Percentiles rank a stretch among this genome's conserved stretches.
Conservation (phyloP, 2,113 vertebrate genomes). For the Mustela lutreola region DNA sequence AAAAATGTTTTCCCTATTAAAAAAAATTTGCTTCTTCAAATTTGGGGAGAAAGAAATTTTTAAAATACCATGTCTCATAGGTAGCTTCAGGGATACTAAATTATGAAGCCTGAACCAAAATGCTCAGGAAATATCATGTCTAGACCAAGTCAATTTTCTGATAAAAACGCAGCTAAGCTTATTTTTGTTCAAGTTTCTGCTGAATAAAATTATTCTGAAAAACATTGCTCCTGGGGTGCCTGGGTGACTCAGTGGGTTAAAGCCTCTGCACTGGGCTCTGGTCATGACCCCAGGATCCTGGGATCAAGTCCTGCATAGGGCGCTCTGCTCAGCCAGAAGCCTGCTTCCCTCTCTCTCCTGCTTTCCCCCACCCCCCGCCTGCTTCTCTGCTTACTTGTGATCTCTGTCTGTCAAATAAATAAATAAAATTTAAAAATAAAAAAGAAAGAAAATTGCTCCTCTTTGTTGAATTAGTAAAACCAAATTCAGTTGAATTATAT, state of each 20-base stretch:
- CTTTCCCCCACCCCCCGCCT: not conserved
- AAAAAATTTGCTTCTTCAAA: constrained; percentile 31
- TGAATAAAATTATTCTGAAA: not conserved
- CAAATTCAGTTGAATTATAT: not conserved
- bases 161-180: constrained; percentile 50
- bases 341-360: too few species aligned
- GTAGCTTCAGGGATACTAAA: not conserved
- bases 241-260: too few species aligned
- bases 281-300: too few species aligned
- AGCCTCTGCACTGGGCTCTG: too few species aligned
- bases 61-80: not conserved
- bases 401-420: too few species aligned
- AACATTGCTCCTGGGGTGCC: not conserved
- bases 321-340: too few species aligned
- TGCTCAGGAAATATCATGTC: not conserved
- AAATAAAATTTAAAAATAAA: not conserved
- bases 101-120: constrained; percentile 32
- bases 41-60: not conserved
- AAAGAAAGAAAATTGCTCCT: not conserved
- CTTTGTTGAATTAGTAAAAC: not conserved
- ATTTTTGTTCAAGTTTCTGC: constrained; percentile 23
- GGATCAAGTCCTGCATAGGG: too few species aligned
- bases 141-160: constrained; percentile 29
- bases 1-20: constrained; percentile 21
- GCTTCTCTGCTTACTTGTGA: too few species aligned